A percentile compares a stretch with the other conserved stretches of the same genome.
Conservation (phyloP, 2,797 vertebrate genomes). For the Phalanger gymnotis region DNA sequence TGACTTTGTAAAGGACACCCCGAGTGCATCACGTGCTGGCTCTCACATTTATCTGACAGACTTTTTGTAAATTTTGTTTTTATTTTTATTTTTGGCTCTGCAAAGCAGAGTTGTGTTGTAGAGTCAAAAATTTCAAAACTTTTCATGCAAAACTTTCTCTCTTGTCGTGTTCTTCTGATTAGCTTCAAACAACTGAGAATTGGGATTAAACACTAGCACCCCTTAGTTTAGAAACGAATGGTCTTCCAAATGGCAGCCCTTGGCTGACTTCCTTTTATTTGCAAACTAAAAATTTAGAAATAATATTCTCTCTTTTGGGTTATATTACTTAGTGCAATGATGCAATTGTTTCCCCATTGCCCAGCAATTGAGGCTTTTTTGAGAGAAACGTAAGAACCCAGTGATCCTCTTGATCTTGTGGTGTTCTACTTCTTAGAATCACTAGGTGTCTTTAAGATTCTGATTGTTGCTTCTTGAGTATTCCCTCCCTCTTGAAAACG, state of each 20-base stretch:
- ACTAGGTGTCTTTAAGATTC: background rate
- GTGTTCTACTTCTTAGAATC: background rate
- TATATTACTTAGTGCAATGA: background rate
- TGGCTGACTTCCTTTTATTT: background rate
- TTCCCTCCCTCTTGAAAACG: background rate
- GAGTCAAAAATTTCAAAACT: no score
- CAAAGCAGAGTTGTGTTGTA: slow-evolving; percentile 61
- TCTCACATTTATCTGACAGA: slow-evolving; percentile 55
- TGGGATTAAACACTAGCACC: background rate
- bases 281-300: background rate
- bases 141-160: slow-evolving; percentile 53
- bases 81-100: slow-evolving; percentile 28
- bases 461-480: background rate
- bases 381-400: background rate
- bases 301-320: background rate
- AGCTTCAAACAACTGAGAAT: slow-evolving; percentile 22
- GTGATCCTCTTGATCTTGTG: background rate
- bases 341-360: background rate
- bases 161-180: slow-evolving; percentile 48
- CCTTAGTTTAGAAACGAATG: background rate
- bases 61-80: slow-evolving; percentile 41
- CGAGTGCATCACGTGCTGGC: slow-evolving; percentile 61
- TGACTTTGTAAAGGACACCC: slow-evolving; percentile 72
- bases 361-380: background rate
- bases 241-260: background rate